Base-by-base conservation (phyloP, 2,113 vertebrate species). In the Cryptotis parvus region DNA sequence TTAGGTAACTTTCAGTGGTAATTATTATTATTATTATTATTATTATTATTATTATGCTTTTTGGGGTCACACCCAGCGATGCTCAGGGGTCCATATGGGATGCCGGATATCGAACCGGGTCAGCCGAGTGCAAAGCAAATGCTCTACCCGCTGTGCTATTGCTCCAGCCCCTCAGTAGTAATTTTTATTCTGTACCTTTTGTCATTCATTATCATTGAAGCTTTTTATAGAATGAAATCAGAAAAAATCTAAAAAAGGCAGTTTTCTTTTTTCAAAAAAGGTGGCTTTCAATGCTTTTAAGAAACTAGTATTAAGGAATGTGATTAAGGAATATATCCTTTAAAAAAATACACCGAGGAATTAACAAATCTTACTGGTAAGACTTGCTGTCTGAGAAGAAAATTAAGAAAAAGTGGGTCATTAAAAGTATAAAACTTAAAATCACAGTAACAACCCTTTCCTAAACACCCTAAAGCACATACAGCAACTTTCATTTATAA, bases 181-280 rank as follows among this genome's bases (percentile, higher is more conserved):
- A 20, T 58, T 58, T 58, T 58, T 58, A 58, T 58, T 58, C 24
- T 88, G n/a, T 61, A 80, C 15, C 37, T 92, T 83, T 61, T n/a
- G n/a, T 93, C 75, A 84, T 45, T n/a, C n/a, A n/a, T n/a, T n/a
- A 37, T 0, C 92, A 49, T 77, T 84, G 39, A 89, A 85, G 33
- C 63, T 93, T 73, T 92, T 85, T 55, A 49, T 61, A 16, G 35
- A 89, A 90, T 78, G 75, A 94, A 58, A 83, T 89, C 45, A 88
- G 14, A 52, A n/a, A 24, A 58, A 89, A 20, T 22, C 24, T 20
- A 70, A 80, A 93, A 61, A 84, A 49, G 65, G 70, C 4, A 76
- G 58, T 31, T 91, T 58, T 58, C 20, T 55, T 55, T 55, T 55
- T 58, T 4, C 24, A 58, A 24, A 22, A 55, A 58, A 58, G 24